phyloP scores from a whole-genome alignment of 2,888 invertebrate species.

The Artemia sinica region DNA sequence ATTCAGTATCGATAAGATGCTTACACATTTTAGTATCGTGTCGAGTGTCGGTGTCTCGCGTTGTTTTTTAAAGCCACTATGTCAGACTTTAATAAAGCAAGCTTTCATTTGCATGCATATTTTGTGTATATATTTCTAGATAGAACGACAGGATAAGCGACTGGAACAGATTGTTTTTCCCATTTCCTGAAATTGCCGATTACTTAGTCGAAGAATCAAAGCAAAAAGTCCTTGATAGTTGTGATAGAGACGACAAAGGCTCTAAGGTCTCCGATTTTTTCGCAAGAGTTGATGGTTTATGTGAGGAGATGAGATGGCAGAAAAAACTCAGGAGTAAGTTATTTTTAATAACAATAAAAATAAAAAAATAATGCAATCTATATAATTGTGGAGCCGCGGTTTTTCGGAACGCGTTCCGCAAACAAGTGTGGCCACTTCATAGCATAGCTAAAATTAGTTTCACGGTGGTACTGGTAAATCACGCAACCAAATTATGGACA shows the following conservation, averaged over 20 bases:
- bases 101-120: background rate
- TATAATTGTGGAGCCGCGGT: background rate
- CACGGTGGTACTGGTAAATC: too few relatives aligned
- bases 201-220: slow-evolving; percentile 91
- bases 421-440: slow-evolving; percentile 1
- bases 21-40: too few relatives aligned
- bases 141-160: slow-evolving; percentile 86
- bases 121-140: slow-evolving; percentile 41
- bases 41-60: too few relatives aligned
- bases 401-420: background rate
- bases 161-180: slow-evolving; percentile 97
- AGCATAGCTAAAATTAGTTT: background rate
- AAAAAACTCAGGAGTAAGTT: slow-evolving; percentile 70
- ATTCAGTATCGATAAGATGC: too few relatives aligned
- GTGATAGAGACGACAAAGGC: slow-evolving; percentile 90
- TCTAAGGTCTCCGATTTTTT: slow-evolving; percentile 90
- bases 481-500: too few relatives aligned
- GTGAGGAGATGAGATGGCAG: slow-evolving; percentile 99
- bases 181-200: slow-evolving; percentile 95
- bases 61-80: slow-evolving; percentile 1
- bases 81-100: background rate
- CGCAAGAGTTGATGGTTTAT: slow-evolving; percentile 76
- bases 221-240: slow-evolving; percentile 68
- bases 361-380: too few relatives aligned
- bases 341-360: background rate